Percentiles rank a stretch among this genome's conserved stretches.
Conservation (phyloP, 2,888 invertebrate species). For the Notodonta dromedarius region DNA sequence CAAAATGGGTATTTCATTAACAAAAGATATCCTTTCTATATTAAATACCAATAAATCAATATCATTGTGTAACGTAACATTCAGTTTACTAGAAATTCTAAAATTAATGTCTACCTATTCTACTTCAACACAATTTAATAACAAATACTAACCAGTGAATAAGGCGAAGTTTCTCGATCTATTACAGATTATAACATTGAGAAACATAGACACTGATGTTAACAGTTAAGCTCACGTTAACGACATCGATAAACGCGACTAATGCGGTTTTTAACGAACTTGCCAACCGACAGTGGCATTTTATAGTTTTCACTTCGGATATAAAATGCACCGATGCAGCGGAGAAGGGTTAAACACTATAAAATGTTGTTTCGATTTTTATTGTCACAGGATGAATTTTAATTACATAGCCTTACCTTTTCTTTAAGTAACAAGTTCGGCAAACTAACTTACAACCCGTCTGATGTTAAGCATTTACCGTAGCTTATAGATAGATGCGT, state of each 20-base stretch:
- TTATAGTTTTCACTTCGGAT: slow-evolving; percentile 42
- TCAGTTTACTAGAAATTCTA: too few relatives aligned
- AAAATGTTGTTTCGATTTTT: slow-evolving; percentile 22
- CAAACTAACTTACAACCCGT: too few relatives aligned
- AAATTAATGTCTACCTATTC: background rate
- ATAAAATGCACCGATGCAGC: slow-evolving; percentile 30
- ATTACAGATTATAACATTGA: slow-evolving; percentile 33
- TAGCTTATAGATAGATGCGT: too few relatives aligned
- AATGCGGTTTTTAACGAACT: slow-evolving; percentile 70
- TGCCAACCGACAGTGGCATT: slow-evolving; percentile 42
- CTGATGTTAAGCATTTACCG: too few relatives aligned
- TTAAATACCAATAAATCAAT: too few relatives aligned
- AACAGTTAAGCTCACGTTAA: slow-evolving; percentile 65
- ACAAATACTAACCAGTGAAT: too few relatives aligned
- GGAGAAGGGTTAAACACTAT: slow-evolving; percentile 38
- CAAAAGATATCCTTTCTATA: too few relatives aligned
- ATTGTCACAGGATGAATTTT: slow-evolving; percentile 12
- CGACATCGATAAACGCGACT: slow-evolving; percentile 68
- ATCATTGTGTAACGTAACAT: too few relatives aligned
- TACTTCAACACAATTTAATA: background rate
- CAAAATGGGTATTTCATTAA: too few relatives aligned
- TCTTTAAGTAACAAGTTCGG: too few relatives aligned
- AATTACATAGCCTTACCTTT: background rate
- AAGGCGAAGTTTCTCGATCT: too few relatives aligned
- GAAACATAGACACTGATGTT: slow-evolving; percentile 42